Evolutionary conservation across 2,888 invertebrate species (phyloP).

Genomic region (Trachelus tabidus): DNA sequence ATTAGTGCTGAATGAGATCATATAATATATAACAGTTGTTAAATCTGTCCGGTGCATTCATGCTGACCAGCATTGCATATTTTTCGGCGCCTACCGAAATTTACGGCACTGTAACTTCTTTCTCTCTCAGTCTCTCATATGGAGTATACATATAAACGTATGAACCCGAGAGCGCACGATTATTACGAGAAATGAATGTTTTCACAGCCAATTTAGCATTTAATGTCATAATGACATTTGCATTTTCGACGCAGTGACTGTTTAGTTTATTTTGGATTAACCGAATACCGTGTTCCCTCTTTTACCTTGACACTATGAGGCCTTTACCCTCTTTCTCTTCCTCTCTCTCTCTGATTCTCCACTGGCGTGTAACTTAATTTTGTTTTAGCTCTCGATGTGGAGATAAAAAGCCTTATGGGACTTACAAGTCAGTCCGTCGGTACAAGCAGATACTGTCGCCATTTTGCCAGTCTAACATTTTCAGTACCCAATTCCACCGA

Average conservation of each 20-base stretch:
- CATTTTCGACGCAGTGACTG: slow-evolving; percentile 43
- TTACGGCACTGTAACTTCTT: background rate
- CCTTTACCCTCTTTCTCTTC: background rate
- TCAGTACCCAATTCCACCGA: background rate
- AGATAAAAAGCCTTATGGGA: background rate
- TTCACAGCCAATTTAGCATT: slow-evolving; percentile 52
- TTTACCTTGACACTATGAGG: background rate
- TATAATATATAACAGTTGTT: background rate
- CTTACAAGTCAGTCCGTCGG: background rate
- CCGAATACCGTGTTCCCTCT: slow-evolving; percentile 1
- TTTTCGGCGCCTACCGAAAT: background rate
- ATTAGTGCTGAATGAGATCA: background rate
- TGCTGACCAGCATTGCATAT: background rate
- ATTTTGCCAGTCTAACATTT: background rate
- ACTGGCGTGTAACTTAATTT: background rate
- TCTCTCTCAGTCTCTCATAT: background rate
- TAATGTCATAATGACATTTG: slow-evolving; percentile 58
- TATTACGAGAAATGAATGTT: slow-evolving; percentile 25
- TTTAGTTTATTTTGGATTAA: slow-evolving; percentile 59
- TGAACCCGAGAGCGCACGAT: background rate
- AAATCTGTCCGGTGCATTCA: background rate
- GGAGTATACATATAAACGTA: background rate
- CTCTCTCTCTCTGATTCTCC: background rate
- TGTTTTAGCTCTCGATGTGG: background rate
- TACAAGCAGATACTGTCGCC: background rate